Percentiles rank a stretch among this genome's conserved stretches.
Evolutionary conservation across 2,113 vertebrate genomes (phyloP).

Genomic region (Castor canadensis): DNA sequence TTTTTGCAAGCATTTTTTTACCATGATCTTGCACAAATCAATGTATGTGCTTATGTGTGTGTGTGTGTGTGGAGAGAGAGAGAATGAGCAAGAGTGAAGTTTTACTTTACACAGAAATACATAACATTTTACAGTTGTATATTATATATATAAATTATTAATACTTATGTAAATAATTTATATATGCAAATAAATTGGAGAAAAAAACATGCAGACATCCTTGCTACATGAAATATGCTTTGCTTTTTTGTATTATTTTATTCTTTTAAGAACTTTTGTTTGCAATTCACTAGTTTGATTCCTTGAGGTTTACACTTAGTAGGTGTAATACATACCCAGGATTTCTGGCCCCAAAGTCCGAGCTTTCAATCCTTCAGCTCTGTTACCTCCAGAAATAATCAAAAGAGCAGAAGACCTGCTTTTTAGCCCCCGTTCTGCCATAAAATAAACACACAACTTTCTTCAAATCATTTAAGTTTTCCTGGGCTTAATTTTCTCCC

Average conservation of each 20-base stretch:
- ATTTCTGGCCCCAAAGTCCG: not conserved
- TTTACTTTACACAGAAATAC: not conserved
- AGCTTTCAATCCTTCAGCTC: not conserved
- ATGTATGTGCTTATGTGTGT: not conserved
- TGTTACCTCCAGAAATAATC: not conserved
- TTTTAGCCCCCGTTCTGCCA: not conserved
- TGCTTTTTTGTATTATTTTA: not conserved
- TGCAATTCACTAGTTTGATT: not conserved
- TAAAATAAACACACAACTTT: constrained; percentile 8
- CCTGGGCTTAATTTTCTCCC: constrained; percentile 54
- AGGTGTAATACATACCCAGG: not conserved
- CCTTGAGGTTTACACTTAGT: not conserved
- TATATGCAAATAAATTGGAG: not conserved
- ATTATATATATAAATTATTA: not conserved
- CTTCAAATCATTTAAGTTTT: constrained; percentile 46
- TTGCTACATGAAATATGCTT: not conserved
- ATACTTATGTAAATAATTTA: not conserved
- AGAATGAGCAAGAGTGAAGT: not conserved
- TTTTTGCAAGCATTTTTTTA: not conserved
- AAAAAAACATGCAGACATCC: not conserved
- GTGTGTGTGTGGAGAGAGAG: not conserved
- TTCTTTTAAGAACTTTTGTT: not conserved
- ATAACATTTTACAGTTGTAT: not conserved
- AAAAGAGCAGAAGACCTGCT: constrained; percentile 24
- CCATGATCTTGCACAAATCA: not conserved